phyloP scores from a whole-genome alignment of 2,888 invertebrate species.

The Thymelicus acteon region DNA sequence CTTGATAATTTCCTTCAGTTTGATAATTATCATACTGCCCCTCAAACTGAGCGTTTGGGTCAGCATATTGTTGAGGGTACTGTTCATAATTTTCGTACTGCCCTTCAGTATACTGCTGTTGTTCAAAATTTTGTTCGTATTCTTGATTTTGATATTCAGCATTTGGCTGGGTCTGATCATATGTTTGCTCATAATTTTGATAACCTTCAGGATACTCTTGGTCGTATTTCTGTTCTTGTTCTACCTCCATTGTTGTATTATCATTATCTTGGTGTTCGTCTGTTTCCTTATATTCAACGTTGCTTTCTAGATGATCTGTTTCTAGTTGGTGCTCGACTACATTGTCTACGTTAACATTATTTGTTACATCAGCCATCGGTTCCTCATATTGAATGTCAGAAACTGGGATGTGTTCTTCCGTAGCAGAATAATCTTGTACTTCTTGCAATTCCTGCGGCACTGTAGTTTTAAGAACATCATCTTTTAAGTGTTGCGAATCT shows the following conservation, averaged over 20 bases:
- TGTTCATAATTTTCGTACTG: constrained; percentile 68
- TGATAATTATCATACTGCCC: constrained; percentile 63
- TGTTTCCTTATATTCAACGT: constrained; percentile 38
- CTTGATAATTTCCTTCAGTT: constrained; percentile 59
- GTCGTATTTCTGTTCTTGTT: constrained; percentile 46
- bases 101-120: constrained; percentile 60
- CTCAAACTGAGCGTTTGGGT: constrained; percentile 64
- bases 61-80: constrained; percentile 60
- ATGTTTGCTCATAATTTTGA: constrained; percentile 56
- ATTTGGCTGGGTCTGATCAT: constrained; percentile 52
- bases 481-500: constrained; percentile 42
- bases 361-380: constrained; percentile 10
- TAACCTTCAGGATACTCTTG: constrained; percentile 50
- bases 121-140: constrained; percentile 59
- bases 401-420: constrained; percentile 9
- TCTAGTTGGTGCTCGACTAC: constrained; percentile 38
- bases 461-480: constrained; percentile 8
- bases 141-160: constrained; percentile 53
- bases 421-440: constrained; percentile 2
- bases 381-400: constrained; percentile 11
- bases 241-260: constrained; percentile 54
- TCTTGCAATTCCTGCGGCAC: background rate
- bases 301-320: constrained; percentile 39
- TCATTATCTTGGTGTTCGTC: constrained; percentile 37
- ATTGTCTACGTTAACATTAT: constrained; percentile 39